Conservation (phyloP, 2,797 vertebrate genomes). For the Aphelocoma californica region DNA sequence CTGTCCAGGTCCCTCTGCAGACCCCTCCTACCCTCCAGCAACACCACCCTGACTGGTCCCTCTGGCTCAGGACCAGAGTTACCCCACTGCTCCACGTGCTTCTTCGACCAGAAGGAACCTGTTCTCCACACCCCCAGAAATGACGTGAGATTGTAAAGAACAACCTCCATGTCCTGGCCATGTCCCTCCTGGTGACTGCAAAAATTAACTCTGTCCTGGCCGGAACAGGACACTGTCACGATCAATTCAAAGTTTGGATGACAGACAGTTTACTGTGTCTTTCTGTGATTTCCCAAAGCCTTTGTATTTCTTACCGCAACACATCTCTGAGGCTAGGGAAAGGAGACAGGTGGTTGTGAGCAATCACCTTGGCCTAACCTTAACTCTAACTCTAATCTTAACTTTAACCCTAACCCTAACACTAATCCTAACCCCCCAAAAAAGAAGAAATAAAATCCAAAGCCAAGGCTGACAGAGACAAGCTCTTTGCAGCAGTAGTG, state of each 20-base stretch:
- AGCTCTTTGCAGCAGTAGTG: constrained; percentile 74
- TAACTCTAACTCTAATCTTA: not conserved
- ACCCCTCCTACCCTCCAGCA: not conserved
- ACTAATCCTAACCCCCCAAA: not conserved
- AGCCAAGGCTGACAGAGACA: constrained; percentile 75
- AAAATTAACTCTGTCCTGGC: not conserved
- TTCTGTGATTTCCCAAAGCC: not conserved
- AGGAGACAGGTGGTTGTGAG: not conserved
- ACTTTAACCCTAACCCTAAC: not conserved
- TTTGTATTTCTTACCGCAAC: not conserved
- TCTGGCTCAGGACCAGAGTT: not conserved
- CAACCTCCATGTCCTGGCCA: not conserved
- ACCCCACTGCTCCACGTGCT: not conserved
- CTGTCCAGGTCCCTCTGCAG: not conserved
- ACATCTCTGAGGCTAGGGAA: not conserved
- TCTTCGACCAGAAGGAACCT: fast-evolving
- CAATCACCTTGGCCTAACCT: not conserved
- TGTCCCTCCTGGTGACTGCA: not conserved
- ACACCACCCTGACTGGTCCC: not conserved
- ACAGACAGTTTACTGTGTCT: not conserved
- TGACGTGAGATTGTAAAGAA: not conserved
- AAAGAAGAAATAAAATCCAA: not conserved
- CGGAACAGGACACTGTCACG: not conserved
- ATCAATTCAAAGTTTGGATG: not conserved
- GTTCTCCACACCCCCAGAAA: not conserved